Conservation (phyloP, 2,888 invertebrate genomes). For the Ditula angustiorana region DNA sequence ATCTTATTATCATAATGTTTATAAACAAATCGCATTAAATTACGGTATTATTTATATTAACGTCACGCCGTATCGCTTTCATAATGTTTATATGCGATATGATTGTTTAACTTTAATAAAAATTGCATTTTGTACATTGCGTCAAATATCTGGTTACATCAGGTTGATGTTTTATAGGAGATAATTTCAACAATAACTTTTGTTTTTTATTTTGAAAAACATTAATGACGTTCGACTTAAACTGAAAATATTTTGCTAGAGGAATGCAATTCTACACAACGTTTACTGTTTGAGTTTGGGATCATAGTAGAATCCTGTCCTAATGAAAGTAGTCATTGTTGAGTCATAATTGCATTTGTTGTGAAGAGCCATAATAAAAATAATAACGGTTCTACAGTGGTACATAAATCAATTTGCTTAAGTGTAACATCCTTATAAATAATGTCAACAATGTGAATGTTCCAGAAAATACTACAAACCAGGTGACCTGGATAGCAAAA, state of each 20-base stretch:
- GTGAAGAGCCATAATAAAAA: too few relatives aligned
- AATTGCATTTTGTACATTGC: constrained; percentile 16
- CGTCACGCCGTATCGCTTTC: constrained; percentile 21
- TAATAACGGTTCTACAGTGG: too few relatives aligned
- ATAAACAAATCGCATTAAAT: constrained; percentile 13
- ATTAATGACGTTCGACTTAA: neutral
- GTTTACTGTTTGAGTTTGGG: too few relatives aligned
- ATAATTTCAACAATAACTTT: neutral
- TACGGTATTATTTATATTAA: constrained; percentile 18
- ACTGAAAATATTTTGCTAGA: neutral
- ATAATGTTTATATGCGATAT: constrained; percentile 6
- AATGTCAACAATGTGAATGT: too few relatives aligned
- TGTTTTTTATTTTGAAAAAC: neutral
- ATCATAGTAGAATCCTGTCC: too few relatives aligned
- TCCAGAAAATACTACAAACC: constrained; percentile 88
- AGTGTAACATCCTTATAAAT: too few relatives aligned
- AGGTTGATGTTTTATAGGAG: neutral
- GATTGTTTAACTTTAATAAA: constrained; percentile 10
- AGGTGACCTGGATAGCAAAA: constrained; percentile 87
- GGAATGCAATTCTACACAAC: neutral
- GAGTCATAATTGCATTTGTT: too few relatives aligned
- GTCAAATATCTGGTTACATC: constrained; percentile 12
- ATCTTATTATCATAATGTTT: constrained; percentile 28
- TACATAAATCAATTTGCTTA: too few relatives aligned
- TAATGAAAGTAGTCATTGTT: too few relatives aligned